A percentile compares a stretch with the other conserved stretches of the same genome.
phyloP scores from a whole-genome alignment of 2,797 vertebrate species.

The Vireo griseus region DNA sequence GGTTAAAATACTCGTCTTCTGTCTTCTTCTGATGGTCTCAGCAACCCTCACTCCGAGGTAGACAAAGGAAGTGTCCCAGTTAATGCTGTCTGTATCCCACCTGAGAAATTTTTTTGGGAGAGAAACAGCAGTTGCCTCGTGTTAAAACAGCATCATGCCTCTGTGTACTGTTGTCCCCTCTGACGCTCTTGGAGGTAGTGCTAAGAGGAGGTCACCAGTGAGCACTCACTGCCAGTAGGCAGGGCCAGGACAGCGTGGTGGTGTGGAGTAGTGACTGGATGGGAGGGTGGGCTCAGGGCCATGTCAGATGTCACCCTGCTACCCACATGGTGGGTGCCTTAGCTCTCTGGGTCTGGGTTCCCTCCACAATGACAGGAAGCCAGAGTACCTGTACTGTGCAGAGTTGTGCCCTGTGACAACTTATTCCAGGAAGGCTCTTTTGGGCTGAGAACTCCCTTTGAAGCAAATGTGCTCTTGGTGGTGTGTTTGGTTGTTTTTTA shows the following conservation, averaged over 20 bases:
- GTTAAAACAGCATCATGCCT: fast-evolving
- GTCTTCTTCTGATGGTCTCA: neutral
- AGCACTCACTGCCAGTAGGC: fast-evolving
- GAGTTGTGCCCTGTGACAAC: fast-evolving
- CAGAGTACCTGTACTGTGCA: neutral
- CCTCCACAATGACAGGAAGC: fast-evolving
- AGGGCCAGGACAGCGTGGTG: neutral
- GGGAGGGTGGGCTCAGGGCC: neutral
- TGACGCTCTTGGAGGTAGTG: neutral
- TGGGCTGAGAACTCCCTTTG: neutral
- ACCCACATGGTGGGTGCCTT: fast-evolving
- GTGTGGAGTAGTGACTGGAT: fast-evolving
- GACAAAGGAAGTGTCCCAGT: neutral
- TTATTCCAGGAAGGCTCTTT: neutral
- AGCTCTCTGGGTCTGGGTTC: neutral
- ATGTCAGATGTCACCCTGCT: neutral
- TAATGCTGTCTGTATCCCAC: neutral
- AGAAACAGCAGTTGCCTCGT: neutral
- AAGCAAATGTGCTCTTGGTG: neutral
- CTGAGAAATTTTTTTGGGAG: neutral
- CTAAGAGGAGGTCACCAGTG: neutral
- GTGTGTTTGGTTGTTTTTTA: neutral
- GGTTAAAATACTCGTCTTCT: neutral
- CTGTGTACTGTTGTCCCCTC: neutral
- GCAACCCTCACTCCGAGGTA: fast-evolving